phyloP scores from a whole-genome alignment of 2,888 invertebrate genomes.

The Matsumyia berberina region DNA sequence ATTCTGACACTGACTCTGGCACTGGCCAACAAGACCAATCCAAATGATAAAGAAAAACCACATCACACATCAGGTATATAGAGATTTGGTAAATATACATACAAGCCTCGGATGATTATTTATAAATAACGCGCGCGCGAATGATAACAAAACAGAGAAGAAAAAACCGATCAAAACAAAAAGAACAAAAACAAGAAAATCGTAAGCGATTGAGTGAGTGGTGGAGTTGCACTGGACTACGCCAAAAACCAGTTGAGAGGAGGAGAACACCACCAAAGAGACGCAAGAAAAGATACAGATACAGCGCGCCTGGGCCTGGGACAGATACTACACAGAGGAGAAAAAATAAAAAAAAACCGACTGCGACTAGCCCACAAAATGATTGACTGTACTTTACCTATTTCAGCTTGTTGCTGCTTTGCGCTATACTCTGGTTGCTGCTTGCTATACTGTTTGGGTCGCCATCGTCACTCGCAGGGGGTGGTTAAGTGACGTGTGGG shows the following conservation, averaged over 20 bases:
- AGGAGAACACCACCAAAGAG: slow-evolving; percentile 35
- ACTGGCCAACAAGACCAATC: neutral
- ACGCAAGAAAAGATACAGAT: slow-evolving; percentile 52
- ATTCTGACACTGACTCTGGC: no score
- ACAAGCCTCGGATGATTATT: slow-evolving; percentile 39
- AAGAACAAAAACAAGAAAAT: slow-evolving; percentile 75
- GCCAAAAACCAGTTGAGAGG: slow-evolving; percentile 73
- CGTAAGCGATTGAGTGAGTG: slow-evolving; percentile 40
- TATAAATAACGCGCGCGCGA: slow-evolving; percentile 76
- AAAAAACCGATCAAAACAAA: slow-evolving; percentile 76
- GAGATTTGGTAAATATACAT: slow-evolving; percentile 34
- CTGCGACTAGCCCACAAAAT: slow-evolving; percentile 75
- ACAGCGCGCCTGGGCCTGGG: slow-evolving; percentile 16
- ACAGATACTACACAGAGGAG: slow-evolving; percentile 22
- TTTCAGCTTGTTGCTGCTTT: slow-evolving; percentile 69
- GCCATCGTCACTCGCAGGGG: slow-evolving; percentile 11
- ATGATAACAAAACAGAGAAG: slow-evolving; percentile 73
- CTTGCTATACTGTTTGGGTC: slow-evolving; percentile 32
- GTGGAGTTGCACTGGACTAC: slow-evolving; percentile 52
- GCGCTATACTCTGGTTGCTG: slow-evolving; percentile 22
- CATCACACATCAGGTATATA: neutral
- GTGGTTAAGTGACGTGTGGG: slow-evolving; percentile 54
- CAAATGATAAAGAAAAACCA: slow-evolving; percentile 12
- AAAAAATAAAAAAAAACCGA: slow-evolving; percentile 43
- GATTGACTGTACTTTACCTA: slow-evolving; percentile 77